Base-by-base conservation (phyloP, 92 coral and sea anemone species). In the Porites evermanni region DNA sequence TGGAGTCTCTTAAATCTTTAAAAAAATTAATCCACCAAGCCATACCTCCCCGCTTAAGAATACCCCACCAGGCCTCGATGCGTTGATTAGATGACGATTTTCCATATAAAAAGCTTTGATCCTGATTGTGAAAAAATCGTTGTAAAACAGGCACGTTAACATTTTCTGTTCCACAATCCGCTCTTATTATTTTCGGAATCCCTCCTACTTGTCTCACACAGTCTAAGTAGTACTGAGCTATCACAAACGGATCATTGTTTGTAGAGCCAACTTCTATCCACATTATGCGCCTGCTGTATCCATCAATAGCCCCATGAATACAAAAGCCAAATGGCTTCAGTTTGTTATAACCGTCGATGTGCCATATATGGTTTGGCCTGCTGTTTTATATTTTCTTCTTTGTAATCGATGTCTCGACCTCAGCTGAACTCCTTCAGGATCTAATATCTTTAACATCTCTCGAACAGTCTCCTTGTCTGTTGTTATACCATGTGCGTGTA, bases 311-410 rank as follows among this genome's bases (percentile, higher is more conserved):
- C 16, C 63, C 79, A 52, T 70, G 79, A 13, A 82, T 23, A 24
- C 77, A 59, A 9, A 56, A 68, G 23, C 69, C 21, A 54, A 54
- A 54, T 54, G 69, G 88, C 71, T 65, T 74, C n/a, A 74, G 24
- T 38, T 84, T 86, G 47, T 86, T 80, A 18, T 74, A 75, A 14
- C 87, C 87, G 26, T 88, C 77, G 2, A 88, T 88, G 72, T 88
- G 88, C 92, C 88, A 88, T 23, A 82, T 6, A 21, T 67, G 74
- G 63, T 88, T 88, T 23, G 92, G 92, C 92, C 88, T 64, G 67
- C 44, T 2, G 79, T 82, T 24, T 13, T 58, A 69, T 77, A 82
- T 79, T 83, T 56, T 66, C 88, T 76, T 23, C 92, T 76, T 53
- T 20, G 18, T 77, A 88, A 66, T 26, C 92, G 63, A 83, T 64